Evolutionary conservation across 2,113 vertebrate genomes (phyloP).

Genomic region (Seriola rivoliana): DNA sequence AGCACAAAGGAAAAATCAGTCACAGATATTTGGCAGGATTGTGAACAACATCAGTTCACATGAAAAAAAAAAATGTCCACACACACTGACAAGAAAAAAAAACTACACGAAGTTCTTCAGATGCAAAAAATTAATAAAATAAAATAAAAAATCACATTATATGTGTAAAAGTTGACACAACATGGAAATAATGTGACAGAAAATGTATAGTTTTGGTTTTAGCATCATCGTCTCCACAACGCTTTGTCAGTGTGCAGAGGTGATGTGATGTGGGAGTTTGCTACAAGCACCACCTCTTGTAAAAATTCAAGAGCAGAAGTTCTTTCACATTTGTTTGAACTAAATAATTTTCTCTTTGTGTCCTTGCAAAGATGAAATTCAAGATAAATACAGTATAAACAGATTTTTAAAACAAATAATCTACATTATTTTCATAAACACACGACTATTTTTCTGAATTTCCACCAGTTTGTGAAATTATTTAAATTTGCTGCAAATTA

Average conservation of each 20-base stretch:
- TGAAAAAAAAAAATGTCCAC: conserved; percentile 6
- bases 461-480: not conserved
- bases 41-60: not conserved
- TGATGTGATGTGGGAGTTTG: not conserved
- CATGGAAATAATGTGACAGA: no score
- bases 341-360: not conserved
- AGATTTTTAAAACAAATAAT: not conserved
- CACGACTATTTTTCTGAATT: not conserved
- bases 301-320: not conserved
- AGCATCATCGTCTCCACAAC: not conserved
- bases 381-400: no score
- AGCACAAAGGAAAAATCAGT: not conserved
- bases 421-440: not conserved
- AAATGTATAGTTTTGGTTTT: not conserved
- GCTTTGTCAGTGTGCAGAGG: not conserved
- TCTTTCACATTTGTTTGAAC: not conserved
- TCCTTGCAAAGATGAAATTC: not conserved
- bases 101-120: not conserved
- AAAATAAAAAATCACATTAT: no score
- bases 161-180: no score
- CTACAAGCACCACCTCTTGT: conserved; percentile 5
- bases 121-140: not conserved
- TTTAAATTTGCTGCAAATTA: not conserved
- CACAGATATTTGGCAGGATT: no score
- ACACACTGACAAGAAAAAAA: no score